Evolutionary conservation across 2,888 invertebrate species (phyloP).

Genomic region (Rhagophthalmus giganteus): DNA sequence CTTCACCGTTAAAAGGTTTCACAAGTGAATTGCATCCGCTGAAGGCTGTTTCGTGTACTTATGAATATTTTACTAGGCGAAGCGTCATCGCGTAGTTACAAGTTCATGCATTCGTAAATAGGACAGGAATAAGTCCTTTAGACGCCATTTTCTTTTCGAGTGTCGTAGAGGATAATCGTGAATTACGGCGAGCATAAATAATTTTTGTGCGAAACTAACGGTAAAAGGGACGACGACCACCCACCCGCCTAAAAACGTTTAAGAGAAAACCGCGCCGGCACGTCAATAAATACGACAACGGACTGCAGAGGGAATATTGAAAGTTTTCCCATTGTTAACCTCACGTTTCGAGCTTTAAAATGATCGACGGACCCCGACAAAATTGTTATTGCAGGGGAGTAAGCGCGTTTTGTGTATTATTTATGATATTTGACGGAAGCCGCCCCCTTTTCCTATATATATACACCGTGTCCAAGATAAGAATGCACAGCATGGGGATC

Average conservation of each 20-base stretch:
- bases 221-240: too few relatives aligned
- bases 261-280: too few relatives aligned
- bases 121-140: conserved; percentile 18
- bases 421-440: too few relatives aligned
- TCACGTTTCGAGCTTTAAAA: conserved; percentile 5
- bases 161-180: neutral
- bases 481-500: too few relatives aligned
- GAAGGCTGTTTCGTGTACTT: conserved; percentile 21
- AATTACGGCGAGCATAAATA: too few relatives aligned
- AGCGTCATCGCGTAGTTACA: conserved; percentile 19
- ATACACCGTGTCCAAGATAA: too few relatives aligned
- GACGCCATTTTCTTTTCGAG: conserved; percentile 10
- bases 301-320: too few relatives aligned
- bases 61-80: conserved; percentile 22
- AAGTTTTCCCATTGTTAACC: conserved; percentile 3
- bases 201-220: too few relatives aligned
- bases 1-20: conserved; percentile 12
- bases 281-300: too few relatives aligned
- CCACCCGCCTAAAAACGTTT: too few relatives aligned
- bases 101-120: conserved; percentile 26
- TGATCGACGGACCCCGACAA: conserved; percentile 6
- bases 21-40: conserved; percentile 16
- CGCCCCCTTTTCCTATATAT: too few relatives aligned
- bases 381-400: conserved; percentile 10
- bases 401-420: too few relatives aligned